Evolutionary conservation across 2,888 invertebrate genomes (phyloP).

Genomic region (Seira sanloemensis): DNA sequence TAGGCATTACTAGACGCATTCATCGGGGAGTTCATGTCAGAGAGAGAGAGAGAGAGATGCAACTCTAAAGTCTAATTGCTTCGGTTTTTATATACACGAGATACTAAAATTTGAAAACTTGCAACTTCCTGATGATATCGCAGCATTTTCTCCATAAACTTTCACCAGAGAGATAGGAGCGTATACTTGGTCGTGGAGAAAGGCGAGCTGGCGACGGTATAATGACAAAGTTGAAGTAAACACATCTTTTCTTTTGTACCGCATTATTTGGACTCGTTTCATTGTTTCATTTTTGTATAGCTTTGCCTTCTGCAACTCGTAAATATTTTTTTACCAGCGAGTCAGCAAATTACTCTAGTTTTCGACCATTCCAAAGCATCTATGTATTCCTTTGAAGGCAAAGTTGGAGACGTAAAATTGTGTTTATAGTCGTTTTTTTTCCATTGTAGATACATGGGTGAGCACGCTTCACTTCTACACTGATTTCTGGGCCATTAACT

Average conservation of each 20-base stretch:
- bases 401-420: background rate
- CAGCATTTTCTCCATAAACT: background rate
- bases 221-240: background rate
- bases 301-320: background rate
- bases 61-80: background rate
- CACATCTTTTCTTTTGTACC: background rate
- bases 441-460: constrained; percentile 34
- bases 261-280: background rate
- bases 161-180: background rate
- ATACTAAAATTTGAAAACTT: background rate
- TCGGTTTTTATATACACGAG: background rate
- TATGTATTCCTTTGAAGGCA: background rate
- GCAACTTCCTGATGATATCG: background rate
- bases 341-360: background rate
- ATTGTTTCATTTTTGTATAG: background rate
- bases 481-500: constrained; percentile 61
- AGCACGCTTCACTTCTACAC: constrained; percentile 41
- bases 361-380: background rate
- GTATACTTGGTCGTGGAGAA: background rate
- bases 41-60: no score
- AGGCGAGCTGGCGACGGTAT: background rate
- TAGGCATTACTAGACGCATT: background rate
- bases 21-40: background rate
- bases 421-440: background rate
- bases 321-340: background rate